A percentile compares a stretch with the other conserved stretches of the same genome.
Conservation (phyloP, 2,797 vertebrate genomes). For the Chanos chanos region DNA sequence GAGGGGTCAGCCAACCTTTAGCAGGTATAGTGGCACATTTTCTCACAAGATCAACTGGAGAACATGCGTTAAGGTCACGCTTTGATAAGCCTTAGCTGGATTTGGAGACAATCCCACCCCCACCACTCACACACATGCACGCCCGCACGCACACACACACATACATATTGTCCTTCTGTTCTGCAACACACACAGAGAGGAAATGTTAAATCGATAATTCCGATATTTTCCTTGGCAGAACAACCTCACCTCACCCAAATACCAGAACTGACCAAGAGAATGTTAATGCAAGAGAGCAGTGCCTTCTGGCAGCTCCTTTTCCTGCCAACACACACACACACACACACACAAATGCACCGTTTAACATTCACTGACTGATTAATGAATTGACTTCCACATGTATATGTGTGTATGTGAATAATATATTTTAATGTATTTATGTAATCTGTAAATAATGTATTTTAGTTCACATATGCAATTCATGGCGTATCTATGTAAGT, state of each 20-base stretch:
- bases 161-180: conserved; percentile 47
- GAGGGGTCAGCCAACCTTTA: conserved; percentile 60
- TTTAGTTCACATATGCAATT: no score
- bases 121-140: conserved; percentile 13
- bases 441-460: no score
- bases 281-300: conserved; percentile 55
- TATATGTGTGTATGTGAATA: no score
- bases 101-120: conserved; percentile 56
- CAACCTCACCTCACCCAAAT: conserved; percentile 63
- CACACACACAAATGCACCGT: neutral
- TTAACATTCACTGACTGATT: neutral
- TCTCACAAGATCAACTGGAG: conserved; percentile 61
- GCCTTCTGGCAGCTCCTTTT: neutral
- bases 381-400: neutral
- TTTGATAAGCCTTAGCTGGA: conserved; percentile 60
- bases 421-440: no score
- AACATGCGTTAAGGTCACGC: conserved; percentile 67
- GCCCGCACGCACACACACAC: no score
- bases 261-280: conserved; percentile 66
- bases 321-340: neutral
- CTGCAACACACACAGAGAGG: conserved; percentile 55
- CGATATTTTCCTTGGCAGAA: conserved; percentile 65
- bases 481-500: no score
- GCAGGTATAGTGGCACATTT: conserved; percentile 60
- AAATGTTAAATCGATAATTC: conserved; percentile 78